Evolutionary conservation across 1,140 invertebrate species (phyloP), one percentile per base, ranked within the genome.

Genomic region (Trachelipus rathkii): DNA sequence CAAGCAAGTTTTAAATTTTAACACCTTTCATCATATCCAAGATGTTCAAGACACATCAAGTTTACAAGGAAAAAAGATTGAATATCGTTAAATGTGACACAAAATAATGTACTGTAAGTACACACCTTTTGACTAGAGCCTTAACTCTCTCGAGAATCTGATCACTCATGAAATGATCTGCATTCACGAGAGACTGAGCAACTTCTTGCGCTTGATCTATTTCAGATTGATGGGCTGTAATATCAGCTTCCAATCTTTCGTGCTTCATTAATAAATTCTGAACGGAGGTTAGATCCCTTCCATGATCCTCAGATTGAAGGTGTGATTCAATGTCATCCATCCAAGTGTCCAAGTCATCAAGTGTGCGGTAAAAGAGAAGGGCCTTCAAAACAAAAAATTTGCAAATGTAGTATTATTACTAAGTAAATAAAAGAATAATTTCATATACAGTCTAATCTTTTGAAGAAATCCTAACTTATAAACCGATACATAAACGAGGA

Each of bases 281-380:
- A 0, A 94, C 93, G 5, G 93, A 92, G 0, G 91, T 89, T 44
- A 96, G 84, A 84, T 96, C 95, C 74, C 85, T 84, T 60, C 92
- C 93, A 77, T 94, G 92, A 83, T 94, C 92, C 79, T 93, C 92
- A 33, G 92, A 92, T 70, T 91, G 89, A 8, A 95, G 86, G 79
- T 93, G 92, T 4, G 87, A 87, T 85, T 95, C 93, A 9, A 95
- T 89, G 74, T 95, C 93, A 78, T 94, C 93, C 84, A 96, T 91
- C 94, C 95, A 97, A 13, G 89, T 86, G 82, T 94, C 93, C 82
- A 96, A 91, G 85, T 97, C 95, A 83, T 96, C 94, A 10, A 97
- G 83, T 4, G 91, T 93, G 0, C 94, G 89, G 71, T 90, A 90
- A 82, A 95, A 95, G 33, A 95, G 86, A 0, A 95, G 84, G 0